phyloP scores from a whole-genome alignment of 1,140 invertebrate genomes.

The Aplysia californica region DNA sequence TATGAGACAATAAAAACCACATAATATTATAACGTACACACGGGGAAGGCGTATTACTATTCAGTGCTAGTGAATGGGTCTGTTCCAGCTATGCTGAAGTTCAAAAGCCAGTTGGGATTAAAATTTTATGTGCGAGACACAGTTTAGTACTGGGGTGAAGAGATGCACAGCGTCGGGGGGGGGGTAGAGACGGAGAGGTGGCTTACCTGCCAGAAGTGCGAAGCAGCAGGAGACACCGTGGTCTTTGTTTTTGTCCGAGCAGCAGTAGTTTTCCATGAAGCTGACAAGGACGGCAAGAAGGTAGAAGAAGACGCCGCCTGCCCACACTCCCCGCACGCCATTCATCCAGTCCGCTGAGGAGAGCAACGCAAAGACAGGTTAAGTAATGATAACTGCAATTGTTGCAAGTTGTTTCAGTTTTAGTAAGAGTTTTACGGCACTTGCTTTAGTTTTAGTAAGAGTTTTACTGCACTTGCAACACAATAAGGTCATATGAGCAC shows the following conservation, averaged over 20 bases:
- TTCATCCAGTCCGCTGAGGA: conserved; percentile 2
- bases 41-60: neutral
- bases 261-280: conserved; percentile 8
- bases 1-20: neutral
- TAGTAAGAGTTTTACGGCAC: no score
- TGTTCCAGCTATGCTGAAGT: no score
- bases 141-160: no score
- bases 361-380: neutral
- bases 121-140: no score
- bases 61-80: neutral
- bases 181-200: neutral
- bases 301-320: conserved; percentile 15
- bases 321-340: conserved; percentile 12
- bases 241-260: neutral
- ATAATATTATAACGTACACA: neutral
- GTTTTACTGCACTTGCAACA: no score
- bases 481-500: no score
- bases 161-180: neutral
- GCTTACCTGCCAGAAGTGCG: conserved; percentile 7
- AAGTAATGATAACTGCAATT: neutral
- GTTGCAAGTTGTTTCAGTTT: neutral
- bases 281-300: conserved; percentile 5
- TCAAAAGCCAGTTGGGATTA: no score
- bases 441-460: no score
- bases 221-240: neutral